A percentile compares a stretch with the other conserved stretches of the same genome.
Evolutionary conservation across 2,113 vertebrate species (phyloP).

Genomic region (Eira barbara): DNA sequence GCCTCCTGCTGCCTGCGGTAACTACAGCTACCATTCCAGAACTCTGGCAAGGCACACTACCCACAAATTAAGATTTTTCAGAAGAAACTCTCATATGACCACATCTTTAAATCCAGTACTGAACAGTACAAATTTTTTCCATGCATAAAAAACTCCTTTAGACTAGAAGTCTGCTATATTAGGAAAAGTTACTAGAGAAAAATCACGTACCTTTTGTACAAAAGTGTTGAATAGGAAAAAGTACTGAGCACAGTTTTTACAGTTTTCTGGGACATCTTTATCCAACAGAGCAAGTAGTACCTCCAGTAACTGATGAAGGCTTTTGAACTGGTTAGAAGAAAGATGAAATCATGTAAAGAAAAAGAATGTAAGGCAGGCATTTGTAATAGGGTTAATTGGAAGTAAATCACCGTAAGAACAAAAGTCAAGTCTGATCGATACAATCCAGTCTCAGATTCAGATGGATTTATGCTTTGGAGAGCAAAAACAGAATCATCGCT

Average conservation of each 20-base stretch:
- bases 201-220: constrained; percentile 91
- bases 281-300: constrained; percentile 94
- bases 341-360: constrained; percentile 36
- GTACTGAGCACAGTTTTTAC: constrained; percentile 98
- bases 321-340: constrained; percentile 82
- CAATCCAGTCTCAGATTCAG: constrained; percentile 29
- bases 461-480: constrained; percentile 60
- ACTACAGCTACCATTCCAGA: neutral
- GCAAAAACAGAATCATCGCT: constrained; percentile 45
- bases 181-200: neutral
- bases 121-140: neutral
- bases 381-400: neutral
- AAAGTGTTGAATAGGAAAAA: constrained; percentile 98
- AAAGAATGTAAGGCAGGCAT: neutral
- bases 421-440: constrained; percentile 25
- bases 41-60: neutral
- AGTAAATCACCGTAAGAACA: constrained; percentile 27
- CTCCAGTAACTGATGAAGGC: constrained; percentile 90
- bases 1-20: neutral
- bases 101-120: neutral
- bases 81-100: neutral
- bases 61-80: neutral
- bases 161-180: neutral
- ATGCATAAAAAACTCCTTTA: neutral
- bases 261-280: constrained; percentile 98